Conservation (phyloP, 1,140 invertebrate genomes). For the Cherax quadricarinatus region DNA sequence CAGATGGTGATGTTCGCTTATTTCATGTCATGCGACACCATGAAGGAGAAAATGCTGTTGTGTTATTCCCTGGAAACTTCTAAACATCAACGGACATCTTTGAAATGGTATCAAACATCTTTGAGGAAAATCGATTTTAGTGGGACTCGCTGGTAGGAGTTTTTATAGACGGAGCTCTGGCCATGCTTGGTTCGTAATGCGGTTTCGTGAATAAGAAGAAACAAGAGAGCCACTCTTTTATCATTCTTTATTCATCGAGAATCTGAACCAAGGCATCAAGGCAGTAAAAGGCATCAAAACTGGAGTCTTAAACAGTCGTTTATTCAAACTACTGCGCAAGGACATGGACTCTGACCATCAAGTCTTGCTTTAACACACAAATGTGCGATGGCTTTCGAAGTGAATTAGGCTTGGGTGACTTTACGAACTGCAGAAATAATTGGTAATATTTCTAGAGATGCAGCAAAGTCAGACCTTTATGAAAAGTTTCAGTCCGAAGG, state of each 20-base stretch:
- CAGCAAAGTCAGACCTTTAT: constrained; percentile 45
- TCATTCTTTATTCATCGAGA: not conserved
- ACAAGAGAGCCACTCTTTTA: not conserved
- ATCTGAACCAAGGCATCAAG: constrained; percentile 12
- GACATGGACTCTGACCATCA: constrained; percentile 21
- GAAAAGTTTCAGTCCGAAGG: constrained; percentile 45
- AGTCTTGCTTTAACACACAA: constrained; percentile 13
- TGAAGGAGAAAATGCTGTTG: constrained; percentile 28
- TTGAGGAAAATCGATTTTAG: not conserved
- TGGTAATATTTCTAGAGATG: not conserved
- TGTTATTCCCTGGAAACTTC: not conserved
- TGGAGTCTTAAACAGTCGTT: constrained; percentile 2
- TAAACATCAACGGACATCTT: constrained; percentile 26
- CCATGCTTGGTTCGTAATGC: constrained; percentile 22
- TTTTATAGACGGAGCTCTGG: constrained; percentile 16
- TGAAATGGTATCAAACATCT: constrained; percentile 4
- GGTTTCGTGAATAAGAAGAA: constrained; percentile 8
- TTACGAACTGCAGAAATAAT: constrained; percentile 20
- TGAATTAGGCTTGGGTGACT: not conserved
- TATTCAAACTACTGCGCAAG: constrained; percentile 1
- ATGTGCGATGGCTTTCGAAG: constrained; percentile 28
- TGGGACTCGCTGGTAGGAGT: constrained; percentile 23
- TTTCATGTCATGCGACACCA: not conserved
- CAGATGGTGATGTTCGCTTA: constrained; percentile 12
- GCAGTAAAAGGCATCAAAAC: not conserved